These are phyloP conservation scores for Lophius americanus DNA, from an alignment of 2,797 vertebrate species.

Conservation along the genomic window DNA sequence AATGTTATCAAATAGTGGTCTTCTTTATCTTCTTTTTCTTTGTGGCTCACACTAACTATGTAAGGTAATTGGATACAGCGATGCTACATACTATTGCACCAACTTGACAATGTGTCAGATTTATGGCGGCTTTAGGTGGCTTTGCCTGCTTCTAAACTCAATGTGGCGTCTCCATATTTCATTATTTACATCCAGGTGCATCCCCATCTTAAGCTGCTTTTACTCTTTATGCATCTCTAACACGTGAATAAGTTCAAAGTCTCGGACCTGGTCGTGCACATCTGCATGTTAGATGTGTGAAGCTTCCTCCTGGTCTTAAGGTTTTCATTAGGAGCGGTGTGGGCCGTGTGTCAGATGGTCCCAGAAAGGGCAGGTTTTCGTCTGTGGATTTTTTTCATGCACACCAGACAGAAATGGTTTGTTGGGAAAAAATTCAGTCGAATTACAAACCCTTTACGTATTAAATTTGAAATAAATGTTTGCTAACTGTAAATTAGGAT, in stretches of 20 bases:
- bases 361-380: conserved; percentile 50
- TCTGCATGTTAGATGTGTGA: conserved; percentile 65
- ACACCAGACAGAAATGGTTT: background rate
- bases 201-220: conserved; percentile 50
- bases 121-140: conserved; percentile 58
- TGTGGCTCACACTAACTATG: conserved; percentile 59
- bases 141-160: conserved; percentile 44
- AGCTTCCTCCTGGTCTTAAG: conserved; percentile 57
- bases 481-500: background rate
- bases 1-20: conserved; percentile 58
- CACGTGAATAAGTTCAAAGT: conserved; percentile 56
- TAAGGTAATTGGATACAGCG: conserved; percentile 49
- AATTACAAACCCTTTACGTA: background rate
- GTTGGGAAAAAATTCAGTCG: too few relatives aligned
- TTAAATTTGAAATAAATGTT: conserved; percentile 8
- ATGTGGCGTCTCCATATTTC: conserved; percentile 57
- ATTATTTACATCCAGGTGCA: conserved; percentile 68
- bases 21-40: conserved; percentile 39
- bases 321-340: conserved; percentile 71
- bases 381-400: conserved; percentile 29
- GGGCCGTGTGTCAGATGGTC: conserved; percentile 68
- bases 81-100: conserved; percentile 64
- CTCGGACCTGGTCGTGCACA: conserved; percentile 63
- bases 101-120: conserved; percentile 50
- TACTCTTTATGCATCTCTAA: conserved; percentile 61